phyloP scores from a whole-genome alignment of 2,888 invertebrate genomes.

The Apantesis nais region DNA sequence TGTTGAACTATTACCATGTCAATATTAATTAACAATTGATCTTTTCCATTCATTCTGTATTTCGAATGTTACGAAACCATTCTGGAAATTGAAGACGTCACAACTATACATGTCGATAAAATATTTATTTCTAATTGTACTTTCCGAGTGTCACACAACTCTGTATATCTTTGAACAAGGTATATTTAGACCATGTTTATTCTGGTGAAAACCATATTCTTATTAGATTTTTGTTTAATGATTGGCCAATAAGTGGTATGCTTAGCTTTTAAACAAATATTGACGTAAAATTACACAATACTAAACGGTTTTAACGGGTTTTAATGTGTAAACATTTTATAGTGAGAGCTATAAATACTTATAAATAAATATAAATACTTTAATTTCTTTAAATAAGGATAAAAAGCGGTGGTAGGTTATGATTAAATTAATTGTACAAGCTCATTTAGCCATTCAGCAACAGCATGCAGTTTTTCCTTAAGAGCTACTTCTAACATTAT shows the following conservation, averaged over 20 bases:
- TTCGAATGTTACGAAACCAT: background rate
- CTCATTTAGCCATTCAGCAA: no score
- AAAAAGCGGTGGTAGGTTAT: no score
- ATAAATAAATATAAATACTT: no score
- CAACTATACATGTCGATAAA: background rate
- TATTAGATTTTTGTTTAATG: conserved; percentile 2
- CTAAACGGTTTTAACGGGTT: background rate
- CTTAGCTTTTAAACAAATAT: background rate
- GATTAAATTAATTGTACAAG: no score
- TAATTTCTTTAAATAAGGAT: no score
- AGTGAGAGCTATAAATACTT: no score
- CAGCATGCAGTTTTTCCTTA: no score
- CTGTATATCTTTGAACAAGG: background rate
- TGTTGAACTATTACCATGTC: background rate
- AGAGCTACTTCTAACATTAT: no score
- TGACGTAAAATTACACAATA: conserved; percentile 6
- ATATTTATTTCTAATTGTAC: conserved; percentile 1
- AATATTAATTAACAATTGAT: background rate
- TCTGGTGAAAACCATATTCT: background rate
- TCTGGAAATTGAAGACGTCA: background rate
- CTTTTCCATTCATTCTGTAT: background rate
- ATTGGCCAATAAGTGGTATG: background rate
- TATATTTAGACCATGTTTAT: conserved; percentile 5
- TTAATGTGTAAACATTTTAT: no score
- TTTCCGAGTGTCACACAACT: background rate